Percentiles rank a stretch among this genome's conserved stretches.
Evolutionary conservation across 2,888 invertebrate species (phyloP).

Genomic region (Molorchus minor): DNA sequence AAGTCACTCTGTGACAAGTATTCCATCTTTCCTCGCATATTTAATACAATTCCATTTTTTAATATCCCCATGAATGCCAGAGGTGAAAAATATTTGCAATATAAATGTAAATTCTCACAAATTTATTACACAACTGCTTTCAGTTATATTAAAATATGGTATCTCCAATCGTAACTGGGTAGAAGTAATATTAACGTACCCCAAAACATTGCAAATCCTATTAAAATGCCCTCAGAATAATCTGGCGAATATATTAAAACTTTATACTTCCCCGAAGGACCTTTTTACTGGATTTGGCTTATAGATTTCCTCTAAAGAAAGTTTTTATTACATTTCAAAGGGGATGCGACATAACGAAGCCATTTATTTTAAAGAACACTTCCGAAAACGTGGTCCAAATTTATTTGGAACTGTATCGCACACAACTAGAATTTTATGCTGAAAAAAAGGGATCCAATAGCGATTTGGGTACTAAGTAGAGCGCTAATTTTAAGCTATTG

Average conservation of each 20-base stretch:
- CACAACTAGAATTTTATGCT: too few species aligned
- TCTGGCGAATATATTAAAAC: slow-evolving; percentile 34
- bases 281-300: slow-evolving; percentile 19
- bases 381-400: too few species aligned
- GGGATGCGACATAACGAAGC: slow-evolving; percentile 26
- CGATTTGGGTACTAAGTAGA: too few species aligned
- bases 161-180: neutral
- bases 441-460: too few species aligned
- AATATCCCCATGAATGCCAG: neutral
- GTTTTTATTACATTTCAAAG: slow-evolving; percentile 26
- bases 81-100: slow-evolving; percentile 1
- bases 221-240: slow-evolving; percentile 30
- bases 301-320: slow-evolving; percentile 26
- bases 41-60: neutral
- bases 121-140: slow-evolving; percentile 3
- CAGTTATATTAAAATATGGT: neutral
- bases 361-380: too few species aligned
- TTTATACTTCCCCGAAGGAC: slow-evolving; percentile 31
- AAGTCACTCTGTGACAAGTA: neutral
- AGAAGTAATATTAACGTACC: slow-evolving; percentile 11
- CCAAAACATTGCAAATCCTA: slow-evolving; percentile 24
- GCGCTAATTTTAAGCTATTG: too few species aligned
- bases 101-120: slow-evolving; percentile 1
- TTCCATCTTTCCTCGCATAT: neutral
- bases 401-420: too few species aligned